A percentile compares a stretch with the other conserved stretches of the same genome.
Evolutionary conservation across 2,113 vertebrate genomes (phyloP).

Genomic region (Platycercus adscitus): DNA sequence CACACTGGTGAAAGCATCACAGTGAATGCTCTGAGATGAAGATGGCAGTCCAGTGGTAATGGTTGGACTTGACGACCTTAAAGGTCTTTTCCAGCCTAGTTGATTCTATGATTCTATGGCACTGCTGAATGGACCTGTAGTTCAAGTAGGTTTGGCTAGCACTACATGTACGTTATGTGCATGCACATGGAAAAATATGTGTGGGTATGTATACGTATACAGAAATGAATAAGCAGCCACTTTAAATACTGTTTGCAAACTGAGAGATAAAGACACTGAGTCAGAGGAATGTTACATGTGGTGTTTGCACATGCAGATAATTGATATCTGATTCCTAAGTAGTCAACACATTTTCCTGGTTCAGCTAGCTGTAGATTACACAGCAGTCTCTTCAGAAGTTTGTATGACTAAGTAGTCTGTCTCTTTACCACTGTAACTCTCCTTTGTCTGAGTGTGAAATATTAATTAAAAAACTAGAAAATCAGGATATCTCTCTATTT

Average conservation of each 20-base stretch:
- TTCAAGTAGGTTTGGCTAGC: neutral
- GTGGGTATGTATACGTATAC: neutral
- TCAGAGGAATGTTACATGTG: neutral
- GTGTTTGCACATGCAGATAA: constrained; percentile 22
- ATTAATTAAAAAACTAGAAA: constrained; percentile 36
- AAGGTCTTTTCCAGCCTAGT: neutral
- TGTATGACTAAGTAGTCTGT: constrained; percentile 31
- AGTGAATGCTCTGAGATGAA: neutral
- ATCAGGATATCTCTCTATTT: neutral
- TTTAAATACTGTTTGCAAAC: neutral
- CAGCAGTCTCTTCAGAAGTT: constrained; percentile 38
- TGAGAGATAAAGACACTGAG: neutral
- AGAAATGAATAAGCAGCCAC: neutral
- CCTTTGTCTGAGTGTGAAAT: constrained; percentile 34
- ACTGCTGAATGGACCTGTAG: neutral
- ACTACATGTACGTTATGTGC: neutral
- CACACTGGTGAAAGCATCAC: neutral
- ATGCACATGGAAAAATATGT: neutral
- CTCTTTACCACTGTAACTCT: constrained; percentile 27
- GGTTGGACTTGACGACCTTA: neutral
- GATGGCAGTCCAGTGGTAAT: neutral
- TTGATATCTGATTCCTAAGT: neutral
- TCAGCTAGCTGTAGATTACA: constrained; percentile 32
- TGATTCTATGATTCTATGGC: neutral
- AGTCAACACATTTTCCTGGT: constrained; percentile 30